phyloP scores from a whole-genome alignment of 92 coral and sea anemone genomes.

The Umimayanthus chanpuru region DNA sequence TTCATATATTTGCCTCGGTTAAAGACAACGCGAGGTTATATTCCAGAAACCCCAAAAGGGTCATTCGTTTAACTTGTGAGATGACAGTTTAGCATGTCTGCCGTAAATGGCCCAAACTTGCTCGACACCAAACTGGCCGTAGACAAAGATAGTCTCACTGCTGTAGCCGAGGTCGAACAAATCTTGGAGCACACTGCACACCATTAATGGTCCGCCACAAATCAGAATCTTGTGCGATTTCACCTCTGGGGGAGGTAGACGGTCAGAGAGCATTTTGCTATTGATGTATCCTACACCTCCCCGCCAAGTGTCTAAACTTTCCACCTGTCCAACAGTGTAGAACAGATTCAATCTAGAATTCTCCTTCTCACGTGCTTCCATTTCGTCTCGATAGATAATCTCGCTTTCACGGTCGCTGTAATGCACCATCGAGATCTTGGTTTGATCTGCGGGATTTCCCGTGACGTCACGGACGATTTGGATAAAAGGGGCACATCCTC shows the following conservation, averaged over 20 bases:
- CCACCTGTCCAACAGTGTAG: conserved; percentile 54
- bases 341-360: conserved; percentile 39
- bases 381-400: conserved; percentile 55
- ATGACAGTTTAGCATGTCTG: conserved; percentile 48
- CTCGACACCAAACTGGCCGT: conserved; percentile 68
- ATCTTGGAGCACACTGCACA: conserved; percentile 55
- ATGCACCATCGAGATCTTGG: conserved; percentile 41
- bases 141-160: conserved; percentile 64
- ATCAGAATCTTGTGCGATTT: conserved; percentile 59
- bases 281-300: conserved; percentile 70
- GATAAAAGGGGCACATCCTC: conserved; percentile 59
- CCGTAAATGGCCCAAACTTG: conserved; percentile 66
- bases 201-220: conserved; percentile 70
- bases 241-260: conserved; percentile 51
- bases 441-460: conserved; percentile 43
- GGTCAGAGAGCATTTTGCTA: conserved; percentile 43
- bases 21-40: too few species aligned
- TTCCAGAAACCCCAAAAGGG: too few species aligned
- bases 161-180: conserved; percentile 54
- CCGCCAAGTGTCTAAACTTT: conserved; percentile 52
- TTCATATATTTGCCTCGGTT: too few species aligned
- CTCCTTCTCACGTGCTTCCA: neutral
- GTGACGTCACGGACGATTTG: conserved; percentile 62
- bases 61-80: conserved; percentile 34
- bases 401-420: conserved; percentile 51